A percentile compares a stretch with the other conserved stretches of the same genome.
Conservation (phyloP, 64 coral and sea anemone genomes). For the Stylophora pistillata region DNA sequence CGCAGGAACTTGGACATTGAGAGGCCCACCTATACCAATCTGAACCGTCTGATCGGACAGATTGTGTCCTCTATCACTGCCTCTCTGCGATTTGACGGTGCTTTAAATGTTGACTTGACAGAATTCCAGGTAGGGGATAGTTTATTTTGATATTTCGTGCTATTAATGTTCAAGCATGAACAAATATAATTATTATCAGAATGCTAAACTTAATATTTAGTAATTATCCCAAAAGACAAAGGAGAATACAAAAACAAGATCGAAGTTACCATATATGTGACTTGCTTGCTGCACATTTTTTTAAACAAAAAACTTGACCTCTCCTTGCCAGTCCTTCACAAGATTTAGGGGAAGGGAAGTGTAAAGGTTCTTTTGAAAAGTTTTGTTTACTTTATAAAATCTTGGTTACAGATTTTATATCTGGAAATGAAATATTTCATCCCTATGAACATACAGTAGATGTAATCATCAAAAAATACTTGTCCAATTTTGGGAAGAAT, state of each 20-base stretch:
- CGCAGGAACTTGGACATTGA: constrained; percentile 45
- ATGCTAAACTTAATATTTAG: neutral
- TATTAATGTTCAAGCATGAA: neutral
- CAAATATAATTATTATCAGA: neutral
- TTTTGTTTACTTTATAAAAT: too few species aligned
- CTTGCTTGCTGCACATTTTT: too few species aligned
- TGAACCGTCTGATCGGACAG: constrained; percentile 42
- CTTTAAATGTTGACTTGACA: constrained; percentile 43
- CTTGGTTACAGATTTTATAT: too few species aligned
- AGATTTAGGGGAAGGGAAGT: too few species aligned
- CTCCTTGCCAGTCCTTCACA: too few species aligned
- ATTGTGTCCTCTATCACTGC: constrained; percentile 46
- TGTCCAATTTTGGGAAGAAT: neutral
- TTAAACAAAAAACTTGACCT: too few species aligned
- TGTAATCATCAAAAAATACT: neutral
- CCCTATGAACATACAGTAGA: too few species aligned
- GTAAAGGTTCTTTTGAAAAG: too few species aligned
- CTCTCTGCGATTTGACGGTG: constrained; percentile 40
- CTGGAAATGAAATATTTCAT: too few species aligned
- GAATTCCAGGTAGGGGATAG: constrained; percentile 22
- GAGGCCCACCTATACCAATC: constrained; percentile 42
- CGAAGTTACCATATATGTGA: too few species aligned
- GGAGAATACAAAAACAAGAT: too few species aligned
- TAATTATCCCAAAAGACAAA: too few species aligned
- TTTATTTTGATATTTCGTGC: neutral